These are phyloP conservation scores for Acronicta psi DNA, from an alignment of 2,888 invertebrate genomes.

Conservation along the genomic window DNA sequence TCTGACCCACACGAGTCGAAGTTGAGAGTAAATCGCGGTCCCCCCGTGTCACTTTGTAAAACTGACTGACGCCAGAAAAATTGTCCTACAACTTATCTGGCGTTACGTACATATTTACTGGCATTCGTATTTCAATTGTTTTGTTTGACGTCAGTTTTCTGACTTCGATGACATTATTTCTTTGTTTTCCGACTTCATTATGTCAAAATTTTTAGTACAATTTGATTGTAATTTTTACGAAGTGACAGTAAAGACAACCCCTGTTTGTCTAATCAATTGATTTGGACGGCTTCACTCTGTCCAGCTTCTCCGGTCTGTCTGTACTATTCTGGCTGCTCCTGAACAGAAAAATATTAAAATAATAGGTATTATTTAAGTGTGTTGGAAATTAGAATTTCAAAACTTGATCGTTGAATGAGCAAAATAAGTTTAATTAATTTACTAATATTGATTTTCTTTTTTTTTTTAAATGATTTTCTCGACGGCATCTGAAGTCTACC, in stretches of 20 bases:
- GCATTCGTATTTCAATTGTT: neutral
- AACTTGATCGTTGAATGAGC: no score
- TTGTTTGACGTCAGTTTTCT: neutral
- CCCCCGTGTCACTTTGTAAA: conserved; percentile 41
- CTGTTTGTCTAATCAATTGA: conserved; percentile 77
- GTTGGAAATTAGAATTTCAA: no score
- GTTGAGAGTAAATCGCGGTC: conserved; percentile 44
- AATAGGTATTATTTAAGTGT: neutral
- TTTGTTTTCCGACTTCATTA: conserved; percentile 1
- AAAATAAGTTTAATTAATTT: no score
- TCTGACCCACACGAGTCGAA: conserved; percentile 48
- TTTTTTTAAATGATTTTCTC: no score
- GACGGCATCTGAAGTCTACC: no score
- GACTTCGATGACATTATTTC: neutral
- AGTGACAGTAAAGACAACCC: conserved; percentile 32
- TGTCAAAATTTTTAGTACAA: neutral
- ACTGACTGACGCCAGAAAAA: conserved; percentile 1
- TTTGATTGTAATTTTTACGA: conserved; percentile 22
- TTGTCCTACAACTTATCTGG: conserved; percentile 3
- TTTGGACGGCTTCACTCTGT: conserved; percentile 85
- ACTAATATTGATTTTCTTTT: no score
- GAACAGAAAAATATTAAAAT: conserved; percentile 23
- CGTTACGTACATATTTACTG: neutral
- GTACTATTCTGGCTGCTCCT: conserved; percentile 84
- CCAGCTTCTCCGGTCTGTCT: conserved; percentile 74